Percentiles rank a stretch among this genome's conserved stretches.
These are phyloP conservation scores for Haplotaxodon microlepis DNA, from an alignment of 2,113 vertebrate genomes.

Conservation along the genomic window DNA sequence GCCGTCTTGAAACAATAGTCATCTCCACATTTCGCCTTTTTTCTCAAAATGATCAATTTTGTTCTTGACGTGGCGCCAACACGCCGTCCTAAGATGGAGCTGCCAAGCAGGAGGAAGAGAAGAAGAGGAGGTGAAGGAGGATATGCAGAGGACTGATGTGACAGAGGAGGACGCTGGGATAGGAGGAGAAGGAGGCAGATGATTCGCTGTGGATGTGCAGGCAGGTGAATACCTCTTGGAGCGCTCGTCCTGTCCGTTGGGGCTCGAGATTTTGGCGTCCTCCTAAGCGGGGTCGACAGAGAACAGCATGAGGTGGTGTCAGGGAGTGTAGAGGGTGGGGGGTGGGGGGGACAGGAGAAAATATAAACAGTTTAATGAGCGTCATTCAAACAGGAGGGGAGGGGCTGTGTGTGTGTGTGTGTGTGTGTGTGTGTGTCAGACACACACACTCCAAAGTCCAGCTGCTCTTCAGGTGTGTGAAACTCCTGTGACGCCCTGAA, in stretches of 20 bases:
- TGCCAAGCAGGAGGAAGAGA: neutral
- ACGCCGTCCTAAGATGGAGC: neutral
- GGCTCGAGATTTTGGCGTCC: constrained; percentile 89
- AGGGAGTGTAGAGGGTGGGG: constrained; percentile 62
- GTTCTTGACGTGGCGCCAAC: neutral
- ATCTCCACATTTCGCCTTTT: neutral
- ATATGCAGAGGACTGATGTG: neutral
- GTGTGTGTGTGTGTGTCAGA: neutral
- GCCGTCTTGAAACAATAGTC: neutral
- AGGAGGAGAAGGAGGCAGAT: neutral
- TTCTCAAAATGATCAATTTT: neutral
- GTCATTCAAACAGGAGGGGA: constrained; percentile 73
- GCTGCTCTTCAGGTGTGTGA: constrained; percentile 79
- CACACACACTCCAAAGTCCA: constrained; percentile 82
- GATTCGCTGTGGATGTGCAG: neutral
- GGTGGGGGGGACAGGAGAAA: constrained; percentile 84
- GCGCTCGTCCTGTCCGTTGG: constrained; percentile 87
- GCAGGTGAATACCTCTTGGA: constrained; percentile 81
- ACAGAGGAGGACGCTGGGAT: neutral
- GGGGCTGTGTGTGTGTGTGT: constrained; percentile 48
- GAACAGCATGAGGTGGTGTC: constrained; percentile 97
- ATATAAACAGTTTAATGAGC: constrained; percentile 62
- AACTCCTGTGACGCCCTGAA: constrained; percentile 97
- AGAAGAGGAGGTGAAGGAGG: neutral
- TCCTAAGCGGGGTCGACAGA: constrained; percentile 98